Conservation (phyloP, 2,113 vertebrate species). For the Numenius arquata region DNA sequence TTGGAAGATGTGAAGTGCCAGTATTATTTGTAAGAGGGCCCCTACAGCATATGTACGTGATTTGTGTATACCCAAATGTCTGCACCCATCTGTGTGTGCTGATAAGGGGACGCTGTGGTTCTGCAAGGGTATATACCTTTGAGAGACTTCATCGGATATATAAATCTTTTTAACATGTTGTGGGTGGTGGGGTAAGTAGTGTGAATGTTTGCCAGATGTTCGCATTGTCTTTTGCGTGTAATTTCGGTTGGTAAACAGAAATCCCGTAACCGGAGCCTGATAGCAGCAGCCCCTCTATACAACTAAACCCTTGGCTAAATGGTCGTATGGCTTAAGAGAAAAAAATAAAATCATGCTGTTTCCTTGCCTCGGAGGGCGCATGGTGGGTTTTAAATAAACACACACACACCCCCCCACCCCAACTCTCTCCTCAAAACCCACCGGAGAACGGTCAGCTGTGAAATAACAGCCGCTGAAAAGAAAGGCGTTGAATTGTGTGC, state of each 20-base stretch:
- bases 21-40: neutral
- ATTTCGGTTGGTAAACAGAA: constrained; percentile 72
- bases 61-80: constrained; percentile 28
- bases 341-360: constrained; percentile 2
- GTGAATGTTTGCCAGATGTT: constrained; percentile 64
- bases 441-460: neutral
- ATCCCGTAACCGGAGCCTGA: constrained; percentile 36
- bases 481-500: neutral
- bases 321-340: neutral
- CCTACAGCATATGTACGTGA: neutral
- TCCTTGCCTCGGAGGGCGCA: neutral
- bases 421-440: neutral
- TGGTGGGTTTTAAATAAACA: constrained; percentile 10
- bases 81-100: constrained; percentile 25
- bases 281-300: constrained; percentile 49
- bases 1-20: neutral
- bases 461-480: neutral
- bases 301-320: constrained; percentile 43
- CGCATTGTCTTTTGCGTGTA: constrained; percentile 48
- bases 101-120: constrained; percentile 19
- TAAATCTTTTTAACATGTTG: constrained; percentile 58
- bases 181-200: constrained; percentile 46
- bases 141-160: constrained; percentile 25
- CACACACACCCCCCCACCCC: neutral
- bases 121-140: constrained; percentile 36